Base-by-base conservation (phyloP, 2,797 vertebrate genomes). In the Micromesistius poutassou region DNA sequence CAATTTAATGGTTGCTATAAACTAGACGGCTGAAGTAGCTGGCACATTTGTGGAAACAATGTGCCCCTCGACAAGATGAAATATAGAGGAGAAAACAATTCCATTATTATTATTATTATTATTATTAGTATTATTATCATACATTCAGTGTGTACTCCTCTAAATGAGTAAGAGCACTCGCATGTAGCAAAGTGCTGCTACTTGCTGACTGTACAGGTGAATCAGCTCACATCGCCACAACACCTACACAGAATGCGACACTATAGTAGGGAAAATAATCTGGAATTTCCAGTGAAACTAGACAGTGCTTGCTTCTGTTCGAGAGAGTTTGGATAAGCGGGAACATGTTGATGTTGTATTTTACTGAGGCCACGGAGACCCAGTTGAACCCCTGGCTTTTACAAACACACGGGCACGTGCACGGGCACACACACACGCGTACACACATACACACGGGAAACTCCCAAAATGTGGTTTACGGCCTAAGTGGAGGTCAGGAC, bases 381-480 rank as follows among this genome's bases (percentile, higher is more conserved):
- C 72, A 71, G 73, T 30, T 42, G 8, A 78, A 70, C 62, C 62
- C 40, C 22, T 22, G 30, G 76, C n/a, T 42, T 76, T 78, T 79
- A 78, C 73, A 71, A 70, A 35, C 80, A 84, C 36, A 78, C 75
- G 76, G 76, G 78, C 81, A 79, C 71, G 68, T 71, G 79, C 77
- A 71, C 70, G 36, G 55, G 71, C 30, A 71, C 25, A 38, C 25
- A 38, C 81, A 42, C 76, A 66, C 76, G 82, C 72, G 31, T 79
- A 85, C 36, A 77, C 75, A 78, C 77, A 79, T 79, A 79, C 73
- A 71, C 72, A 80, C 77, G 89, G 91, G 73, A 92, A 79, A 92
- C 80, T 93, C 92, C 91, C 88, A 73, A 87, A 87, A 87, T 19
- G 71, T 40, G 82, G 76, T 81, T 85, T 77, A 78, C 79, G 80